A percentile compares a stretch with the other conserved stretches of the same genome.
phyloP scores from a whole-genome alignment of 1,140 invertebrate genomes.

The Medauroidea extradentata region DNA sequence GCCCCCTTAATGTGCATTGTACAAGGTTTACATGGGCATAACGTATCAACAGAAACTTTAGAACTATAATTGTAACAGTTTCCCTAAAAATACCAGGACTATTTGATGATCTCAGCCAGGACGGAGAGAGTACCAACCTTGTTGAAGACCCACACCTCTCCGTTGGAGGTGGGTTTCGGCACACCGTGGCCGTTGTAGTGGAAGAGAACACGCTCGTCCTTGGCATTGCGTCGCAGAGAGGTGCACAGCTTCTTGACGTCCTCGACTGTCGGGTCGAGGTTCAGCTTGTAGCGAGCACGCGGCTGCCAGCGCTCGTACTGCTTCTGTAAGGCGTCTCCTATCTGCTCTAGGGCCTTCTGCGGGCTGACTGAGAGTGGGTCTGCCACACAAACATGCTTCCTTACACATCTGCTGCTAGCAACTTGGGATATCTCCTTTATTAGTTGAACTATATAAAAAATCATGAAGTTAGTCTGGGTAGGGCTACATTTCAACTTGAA shows the following conservation, averaged over 20 bases:
- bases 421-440: no score
- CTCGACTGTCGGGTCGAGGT: slow-evolving; percentile 94
- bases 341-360: slow-evolving; percentile 90
- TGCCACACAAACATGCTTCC: slow-evolving; percentile 29
- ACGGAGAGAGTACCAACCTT: no score
- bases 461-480: no score
- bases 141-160: slow-evolving; percentile 99
- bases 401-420: no score
- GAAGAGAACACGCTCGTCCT: slow-evolving; percentile 97
- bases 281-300: slow-evolving; percentile 91
- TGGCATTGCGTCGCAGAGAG: slow-evolving; percentile 93
- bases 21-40: no score
- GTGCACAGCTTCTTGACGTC: slow-evolving; percentile 97
- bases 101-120: no score
- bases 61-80: no score
- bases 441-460: no score
- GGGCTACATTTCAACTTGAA: no score
- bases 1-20: no score
- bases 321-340: slow-evolving; percentile 87
- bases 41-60: no score
- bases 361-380: slow-evolving; percentile 81
- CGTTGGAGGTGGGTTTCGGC: slow-evolving; percentile 94
- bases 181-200: slow-evolving; percentile 99
- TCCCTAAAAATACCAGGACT: no score
- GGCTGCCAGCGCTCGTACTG: slow-evolving; percentile 99